Evolutionary conservation across 2,888 invertebrate species (phyloP).

Genomic region (Acrobasis suavella): DNA sequence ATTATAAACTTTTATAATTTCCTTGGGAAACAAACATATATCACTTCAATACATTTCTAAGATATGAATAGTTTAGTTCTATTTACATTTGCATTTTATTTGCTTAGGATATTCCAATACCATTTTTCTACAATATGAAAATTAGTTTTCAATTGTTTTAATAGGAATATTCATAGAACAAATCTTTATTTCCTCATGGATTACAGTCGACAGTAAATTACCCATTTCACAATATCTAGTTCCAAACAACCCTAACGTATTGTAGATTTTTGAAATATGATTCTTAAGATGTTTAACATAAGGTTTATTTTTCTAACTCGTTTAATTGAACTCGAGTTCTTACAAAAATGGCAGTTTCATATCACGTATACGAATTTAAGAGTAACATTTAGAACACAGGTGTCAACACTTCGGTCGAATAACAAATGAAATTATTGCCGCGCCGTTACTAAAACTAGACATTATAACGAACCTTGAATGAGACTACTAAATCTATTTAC

Average conservation of each 20-base stretch:
- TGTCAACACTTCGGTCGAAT: slow-evolving; percentile 37
- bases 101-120: slow-evolving; percentile 42
- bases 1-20: slow-evolving; percentile 75
- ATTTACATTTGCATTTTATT: slow-evolving; percentile 60
- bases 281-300: slow-evolving; percentile 28
- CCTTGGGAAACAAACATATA: slow-evolving; percentile 77
- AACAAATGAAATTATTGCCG: slow-evolving; percentile 63
- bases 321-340: slow-evolving; percentile 52
- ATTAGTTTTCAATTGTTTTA: slow-evolving; percentile 32
- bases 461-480: slow-evolving; percentile 45
- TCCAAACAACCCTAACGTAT: slow-evolving; percentile 30
- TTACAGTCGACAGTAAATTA: slow-evolving; percentile 10
- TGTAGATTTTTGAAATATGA: background rate
- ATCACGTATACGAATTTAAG: slow-evolving; percentile 71
- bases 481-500: slow-evolving; percentile 49
- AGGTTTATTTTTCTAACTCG: slow-evolving; percentile 41
- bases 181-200: too few species aligned
- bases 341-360: slow-evolving; percentile 76
- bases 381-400: slow-evolving; percentile 58
- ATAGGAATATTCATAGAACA: slow-evolving; percentile 38
- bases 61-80: slow-evolving; percentile 77
- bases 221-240: slow-evolving; percentile 29
- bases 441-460: slow-evolving; percentile 37
- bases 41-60: slow-evolving; percentile 76
- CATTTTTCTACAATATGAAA: slow-evolving; percentile 39